Conservation (phyloP, 2,888 invertebrate species). For the Sepiola atlantica region DNA sequence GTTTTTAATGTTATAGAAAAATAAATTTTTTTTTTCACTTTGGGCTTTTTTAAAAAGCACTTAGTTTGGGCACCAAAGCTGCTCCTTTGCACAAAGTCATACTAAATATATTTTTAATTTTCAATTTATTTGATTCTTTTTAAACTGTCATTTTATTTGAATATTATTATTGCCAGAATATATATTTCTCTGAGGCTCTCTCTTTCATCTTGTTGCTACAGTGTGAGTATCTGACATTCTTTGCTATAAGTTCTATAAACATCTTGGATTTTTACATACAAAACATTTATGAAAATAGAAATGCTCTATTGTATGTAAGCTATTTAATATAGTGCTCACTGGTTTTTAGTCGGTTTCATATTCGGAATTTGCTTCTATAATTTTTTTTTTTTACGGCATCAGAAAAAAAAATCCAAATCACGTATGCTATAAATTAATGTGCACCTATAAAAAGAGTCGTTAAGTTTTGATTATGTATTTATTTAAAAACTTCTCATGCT, state of each 20-base stretch:
- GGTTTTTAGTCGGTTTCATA: too few relatives aligned
- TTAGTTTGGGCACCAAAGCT: neutral
- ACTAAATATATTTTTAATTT: conserved; percentile 14
- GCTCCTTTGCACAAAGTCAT: neutral
- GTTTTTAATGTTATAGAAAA: neutral
- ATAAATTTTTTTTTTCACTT: neutral
- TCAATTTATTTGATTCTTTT: neutral
- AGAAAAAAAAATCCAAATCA: too few relatives aligned
- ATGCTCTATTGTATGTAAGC: neutral
- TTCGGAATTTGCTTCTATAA: too few relatives aligned
- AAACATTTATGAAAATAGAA: neutral
- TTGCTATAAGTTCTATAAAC: neutral
- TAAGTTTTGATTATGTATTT: too few relatives aligned
- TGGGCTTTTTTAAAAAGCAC: neutral
- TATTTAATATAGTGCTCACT: too few relatives aligned
- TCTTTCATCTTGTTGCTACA: neutral
- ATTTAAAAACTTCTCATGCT: too few relatives aligned
- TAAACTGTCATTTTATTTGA: neutral
- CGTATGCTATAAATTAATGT: too few relatives aligned
- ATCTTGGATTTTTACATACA: neutral
- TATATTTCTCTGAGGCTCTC: neutral
- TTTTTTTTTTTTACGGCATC: too few relatives aligned
- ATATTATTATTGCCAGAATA: neutral
- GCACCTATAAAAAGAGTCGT: too few relatives aligned
- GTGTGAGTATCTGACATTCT: neutral